Percentiles rank a stretch among this genome's conserved stretches.
These are phyloP conservation scores for Lasioglossum oenotherae DNA, from an alignment of 2,888 invertebrate species.

Conservation along the genomic window DNA sequence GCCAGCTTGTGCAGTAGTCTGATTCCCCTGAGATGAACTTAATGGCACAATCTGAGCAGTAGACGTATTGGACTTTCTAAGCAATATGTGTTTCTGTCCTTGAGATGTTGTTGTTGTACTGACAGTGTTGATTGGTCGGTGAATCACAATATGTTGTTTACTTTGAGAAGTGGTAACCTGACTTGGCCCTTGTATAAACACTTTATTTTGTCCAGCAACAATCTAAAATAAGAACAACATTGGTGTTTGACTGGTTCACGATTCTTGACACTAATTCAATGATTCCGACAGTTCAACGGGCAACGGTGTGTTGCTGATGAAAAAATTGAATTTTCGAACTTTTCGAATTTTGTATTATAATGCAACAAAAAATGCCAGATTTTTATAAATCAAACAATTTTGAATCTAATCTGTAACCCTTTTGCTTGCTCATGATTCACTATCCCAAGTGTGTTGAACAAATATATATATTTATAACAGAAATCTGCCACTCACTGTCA, in stretches of 20 bases:
- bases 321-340: too few relatives aligned
- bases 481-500: constrained; percentile 59
- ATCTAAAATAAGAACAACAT: constrained; percentile 72
- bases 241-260: neutral
- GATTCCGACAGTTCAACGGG: neutral
- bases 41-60: constrained; percentile 82
- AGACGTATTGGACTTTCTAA: constrained; percentile 79
- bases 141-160: constrained; percentile 80
- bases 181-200: constrained; percentile 79
- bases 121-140: constrained; percentile 77
- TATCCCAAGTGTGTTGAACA: constrained; percentile 45
- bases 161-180: constrained; percentile 77
- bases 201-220: constrained; percentile 78
- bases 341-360: neutral
- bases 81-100: constrained; percentile 80
- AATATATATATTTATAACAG: constrained; percentile 68
- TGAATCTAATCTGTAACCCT: constrained; percentile 36
- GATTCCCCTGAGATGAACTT: constrained; percentile 76
- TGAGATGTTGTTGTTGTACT: constrained; percentile 68
- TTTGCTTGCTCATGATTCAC: constrained; percentile 24
- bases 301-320: neutral
- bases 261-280: neutral
- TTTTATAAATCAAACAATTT: constrained; percentile 37
- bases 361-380: neutral
- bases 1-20: constrained; percentile 75